Evolutionary conservation across 2,888 invertebrate genomes (phyloP).

Genomic region (Euzetes globulus): DNA sequence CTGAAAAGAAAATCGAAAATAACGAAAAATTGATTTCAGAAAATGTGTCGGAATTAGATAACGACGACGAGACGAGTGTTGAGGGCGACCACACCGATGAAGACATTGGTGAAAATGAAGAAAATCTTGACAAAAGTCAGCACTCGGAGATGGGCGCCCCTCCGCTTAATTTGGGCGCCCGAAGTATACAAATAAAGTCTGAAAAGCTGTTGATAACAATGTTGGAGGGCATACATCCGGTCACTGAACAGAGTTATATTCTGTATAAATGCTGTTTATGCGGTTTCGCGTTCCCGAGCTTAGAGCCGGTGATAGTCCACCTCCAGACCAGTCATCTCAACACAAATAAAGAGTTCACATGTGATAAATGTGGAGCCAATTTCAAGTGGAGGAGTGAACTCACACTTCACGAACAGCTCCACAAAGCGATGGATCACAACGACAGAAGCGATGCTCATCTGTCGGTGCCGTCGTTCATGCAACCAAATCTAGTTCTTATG

Average conservation of each 20-base stretch:
- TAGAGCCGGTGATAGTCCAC: constrained; percentile 39
- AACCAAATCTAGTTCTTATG: constrained; percentile 29
- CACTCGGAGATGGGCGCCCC: constrained; percentile 33
- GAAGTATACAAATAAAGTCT: constrained; percentile 39
- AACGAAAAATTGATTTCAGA: neutral
- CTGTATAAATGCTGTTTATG: constrained; percentile 42
- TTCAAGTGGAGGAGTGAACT: constrained; percentile 41
- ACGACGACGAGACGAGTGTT: neutral
- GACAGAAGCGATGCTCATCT: neutral
- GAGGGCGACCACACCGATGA: neutral
- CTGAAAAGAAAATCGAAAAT: neutral
- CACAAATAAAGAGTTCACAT: constrained; percentile 37
- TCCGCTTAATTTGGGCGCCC: constrained; percentile 28
- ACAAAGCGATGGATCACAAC: constrained; percentile 38
- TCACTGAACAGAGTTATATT: constrained; percentile 40
- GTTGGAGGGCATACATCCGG: constrained; percentile 41
- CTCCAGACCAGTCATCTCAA: constrained; percentile 38
- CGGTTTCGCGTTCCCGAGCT: constrained; percentile 41
- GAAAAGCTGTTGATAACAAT: constrained; percentile 41
- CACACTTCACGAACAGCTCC: constrained; percentile 40
- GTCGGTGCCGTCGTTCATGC: constrained; percentile 27
- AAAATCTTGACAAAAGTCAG: neutral
- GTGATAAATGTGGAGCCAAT: constrained; percentile 42
- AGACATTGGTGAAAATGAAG: neutral
- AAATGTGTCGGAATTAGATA: neutral